Evolutionary conservation across 2,113 vertebrate genomes (phyloP), one percentile per base, ranked within the genome.

Genomic region (Saimiri boliviensis): DNA sequence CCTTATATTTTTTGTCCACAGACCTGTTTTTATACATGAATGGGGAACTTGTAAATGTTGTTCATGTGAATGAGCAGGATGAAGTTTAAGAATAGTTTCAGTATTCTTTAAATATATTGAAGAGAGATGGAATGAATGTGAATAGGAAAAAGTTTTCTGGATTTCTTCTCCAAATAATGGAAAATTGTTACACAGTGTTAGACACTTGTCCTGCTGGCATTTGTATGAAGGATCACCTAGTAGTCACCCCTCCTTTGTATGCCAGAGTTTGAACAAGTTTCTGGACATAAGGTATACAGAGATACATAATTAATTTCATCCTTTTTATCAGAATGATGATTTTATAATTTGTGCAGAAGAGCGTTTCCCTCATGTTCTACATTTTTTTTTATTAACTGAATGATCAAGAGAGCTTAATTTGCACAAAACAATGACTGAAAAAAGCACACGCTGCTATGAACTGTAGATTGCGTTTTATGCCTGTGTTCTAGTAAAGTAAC

Each of bases 371-470:
- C 2, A 4, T 96, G 49, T 17, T 86, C 94, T 95, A 14, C 21
- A n/a, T n/a, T 49, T 80, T 56, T 77, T 96, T 27, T 97, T 86
- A 89, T 88, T 93, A 95, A 49, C 27, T 95, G 58, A 49, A 27
- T 83, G 76, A 49, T 94, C 14, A 40, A 63, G 54, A 68, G 47
- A 77, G 85, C 87, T 88, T 93, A 80, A 42, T 97, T 95, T 96
- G n/a, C 60, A 32, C 21, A 76, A 60, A 91, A 42, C 77, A 93
- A 68, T 88, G 37, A 42, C 37, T 93, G 68, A 90, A 54, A 8
- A 91, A 93, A 84, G 84, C 25, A 23, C 25, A 13, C 5, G 0
- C 52, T 68, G 19, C 27, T 90, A 56, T 52, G 30, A 79, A 91
- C 81, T 45, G 90, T 23, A 80, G 47, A 77, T 40, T 77, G 21